Evolutionary conservation across 2,797 vertebrate genomes (phyloP), one percentile per base, ranked within the genome.

Genomic region (Lagocephalus sceleratus): DNA sequence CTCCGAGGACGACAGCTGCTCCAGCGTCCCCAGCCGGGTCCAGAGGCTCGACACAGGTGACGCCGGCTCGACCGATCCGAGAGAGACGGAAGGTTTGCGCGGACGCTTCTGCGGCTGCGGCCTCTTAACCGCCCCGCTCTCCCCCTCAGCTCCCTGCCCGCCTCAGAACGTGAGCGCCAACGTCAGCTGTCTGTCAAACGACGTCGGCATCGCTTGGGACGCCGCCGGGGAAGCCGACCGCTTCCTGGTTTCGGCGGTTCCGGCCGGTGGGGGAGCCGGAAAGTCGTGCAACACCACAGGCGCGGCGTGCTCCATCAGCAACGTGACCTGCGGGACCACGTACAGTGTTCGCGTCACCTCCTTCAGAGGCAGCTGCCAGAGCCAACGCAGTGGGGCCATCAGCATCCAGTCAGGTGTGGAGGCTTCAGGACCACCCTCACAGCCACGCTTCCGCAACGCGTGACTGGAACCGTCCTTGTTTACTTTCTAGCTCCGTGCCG

Each of bases 401-500:
- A 67, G 10, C 32, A 21, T 82, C 57, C 7, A 44, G 47, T 69
- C 88, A 78, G 87, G 86, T 89, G 64, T 2, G 43, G 45, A 20
- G 35, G 41, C 39, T 2, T 21, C 1, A 25, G n/a, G 22, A 0
- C 6, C 22, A 1, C 19, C 1, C 16, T 25, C 12, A 3, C 40
- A 35, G 10, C 8, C 60, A 16, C 20, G 11, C 4, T 51, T 40
- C n/a, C 14, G 22, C 6, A 15, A 11, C 3, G 26, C 50, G 29
- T n/a, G 0, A 3, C 32, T 19, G 46, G 17, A 23, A 41, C 23
- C 39, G 6, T 17, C 35, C 3, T 2, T 47, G 14, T 68, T 17
- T 68, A n/a, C 43, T 58, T 53, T 50, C 11, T 35, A 92, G 91
- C 81, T 56, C 91, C 90, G 2, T 91, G 89, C 54, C 66, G 63